Evolutionary conservation across 2,113 vertebrate species (phyloP).

Genomic region (Harpagus bidentatus): DNA sequence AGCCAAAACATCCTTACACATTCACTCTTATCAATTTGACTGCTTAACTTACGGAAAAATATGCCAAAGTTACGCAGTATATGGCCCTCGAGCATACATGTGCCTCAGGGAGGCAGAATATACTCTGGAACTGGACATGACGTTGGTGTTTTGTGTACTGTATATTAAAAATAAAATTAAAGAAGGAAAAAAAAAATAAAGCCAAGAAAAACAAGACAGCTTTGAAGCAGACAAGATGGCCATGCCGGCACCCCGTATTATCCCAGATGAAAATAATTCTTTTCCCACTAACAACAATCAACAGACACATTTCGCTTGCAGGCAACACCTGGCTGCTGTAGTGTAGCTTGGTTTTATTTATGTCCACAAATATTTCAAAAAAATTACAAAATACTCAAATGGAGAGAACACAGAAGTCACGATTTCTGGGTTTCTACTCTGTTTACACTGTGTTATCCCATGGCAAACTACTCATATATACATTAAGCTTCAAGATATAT

Average conservation of each 20-base stretch:
- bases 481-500: constrained; percentile 99
- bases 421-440: constrained; percentile 98
- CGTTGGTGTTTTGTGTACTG: not conserved
- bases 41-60: not conserved
- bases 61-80: not conserved
- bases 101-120: not conserved
- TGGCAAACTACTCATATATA: constrained; percentile 99
- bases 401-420: constrained; percentile 99
- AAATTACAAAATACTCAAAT: constrained; percentile 99
- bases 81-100: not conserved
- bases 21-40: not conserved
- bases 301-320: constrained; percentile 22
- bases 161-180: not conserved
- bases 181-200: not conserved
- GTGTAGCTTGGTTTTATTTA: constrained; percentile 99
- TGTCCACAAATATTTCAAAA: constrained; percentile 99
- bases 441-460: constrained; percentile 99
- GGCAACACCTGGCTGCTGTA: constrained; percentile 75
- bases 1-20: not conserved
- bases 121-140: not conserved
- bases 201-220: not conserved
- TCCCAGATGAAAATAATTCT: not conserved
- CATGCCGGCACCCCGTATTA: not conserved
- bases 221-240: not conserved
- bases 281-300: not conserved